Base-by-base conservation (phyloP, 2,797 vertebrate species). In the Mormyrops attenuatus region DNA sequence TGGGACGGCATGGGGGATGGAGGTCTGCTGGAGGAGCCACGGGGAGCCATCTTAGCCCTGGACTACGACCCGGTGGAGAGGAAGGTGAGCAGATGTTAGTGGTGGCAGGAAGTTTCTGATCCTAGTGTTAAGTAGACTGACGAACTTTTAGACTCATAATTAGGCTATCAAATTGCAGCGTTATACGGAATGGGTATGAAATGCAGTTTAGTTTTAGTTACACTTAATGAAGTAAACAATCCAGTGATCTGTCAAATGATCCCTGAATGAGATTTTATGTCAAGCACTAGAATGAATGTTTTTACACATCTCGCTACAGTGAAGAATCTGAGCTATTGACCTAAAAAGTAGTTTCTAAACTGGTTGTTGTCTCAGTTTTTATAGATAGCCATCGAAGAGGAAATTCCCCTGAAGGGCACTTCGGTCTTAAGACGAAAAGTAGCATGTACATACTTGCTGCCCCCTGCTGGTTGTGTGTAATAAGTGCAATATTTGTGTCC, bases 11-110 rank as follows among this genome's bases (percentile, higher is more conserved):
- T 95, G 1, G 94, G 91, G 89, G 97, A 96, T 44, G 90, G 92
- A 91, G 95, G 88, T 89, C 90, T 99, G 87, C 92, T 98, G 87
- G 94, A 96, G 88, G 96, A 96, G 92, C 96, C 97, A 50, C 96
- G 96, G 94, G 98, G 97, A 92, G 91, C 69, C 91, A 96, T 99
- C 91, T 94, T 97, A 93, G 97, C 97, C 77, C 92, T 99, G 91
- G 98, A 99, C 92, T 97, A 96, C 89, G 98, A 99, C 93, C 98
- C 97, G 0, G 95, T 98, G 89, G 95, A 97, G 92, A 96, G 95
- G 90, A 96, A 96, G 92, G 98, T 99, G 95, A 93, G 94, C 89
- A 47, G 90, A 94, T 93, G 63, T 84, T n/a, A 50, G 6, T 22
- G 2, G 38, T 22, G 44, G 41, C 41, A 15, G 0, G 0, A 22